Conservation (phyloP, 2,113 vertebrate genomes). For the Sula dactylatra region DNA sequence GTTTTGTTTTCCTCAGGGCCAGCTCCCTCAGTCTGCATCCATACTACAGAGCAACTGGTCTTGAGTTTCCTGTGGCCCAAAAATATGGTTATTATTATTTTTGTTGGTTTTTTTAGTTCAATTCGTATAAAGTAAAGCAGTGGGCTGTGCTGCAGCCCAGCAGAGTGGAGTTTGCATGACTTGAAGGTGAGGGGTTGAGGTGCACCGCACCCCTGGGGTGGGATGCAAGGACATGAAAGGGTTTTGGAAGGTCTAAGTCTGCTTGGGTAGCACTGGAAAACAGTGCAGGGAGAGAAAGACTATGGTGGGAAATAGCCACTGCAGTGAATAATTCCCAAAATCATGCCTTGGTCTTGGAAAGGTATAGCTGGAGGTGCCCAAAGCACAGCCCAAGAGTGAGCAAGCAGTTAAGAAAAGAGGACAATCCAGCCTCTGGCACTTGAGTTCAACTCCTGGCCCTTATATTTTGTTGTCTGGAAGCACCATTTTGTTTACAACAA, state of each 20-base stretch:
- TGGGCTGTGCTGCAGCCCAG: not conserved
- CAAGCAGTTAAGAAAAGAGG: not conserved
- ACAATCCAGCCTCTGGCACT: fast-evolving
- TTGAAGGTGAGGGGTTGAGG: not conserved
- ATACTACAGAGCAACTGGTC: not conserved
- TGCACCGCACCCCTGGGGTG: not conserved
- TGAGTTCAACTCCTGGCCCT: not conserved
- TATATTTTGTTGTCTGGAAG: not conserved
- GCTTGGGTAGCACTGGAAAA: too few species aligned
- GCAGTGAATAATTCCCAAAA: not conserved
- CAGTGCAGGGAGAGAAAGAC: not conserved
- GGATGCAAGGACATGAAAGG: not conserved
- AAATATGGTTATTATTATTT: not conserved
- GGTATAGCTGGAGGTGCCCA: not conserved
- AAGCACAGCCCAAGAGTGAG: not conserved
- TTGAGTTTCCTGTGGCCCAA: not conserved
- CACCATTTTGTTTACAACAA: fast-evolving
- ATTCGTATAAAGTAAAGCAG: not conserved
- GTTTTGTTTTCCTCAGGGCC: not conserved
- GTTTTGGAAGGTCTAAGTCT: not conserved
- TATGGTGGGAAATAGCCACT: not conserved
- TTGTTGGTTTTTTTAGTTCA: not conserved
- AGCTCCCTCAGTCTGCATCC: not conserved
- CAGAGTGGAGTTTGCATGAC: not conserved
- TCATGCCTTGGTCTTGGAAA: not conserved